phyloP scores from a whole-genome alignment of 2,888 invertebrate genomes.

The Plebejus anna region DNA sequence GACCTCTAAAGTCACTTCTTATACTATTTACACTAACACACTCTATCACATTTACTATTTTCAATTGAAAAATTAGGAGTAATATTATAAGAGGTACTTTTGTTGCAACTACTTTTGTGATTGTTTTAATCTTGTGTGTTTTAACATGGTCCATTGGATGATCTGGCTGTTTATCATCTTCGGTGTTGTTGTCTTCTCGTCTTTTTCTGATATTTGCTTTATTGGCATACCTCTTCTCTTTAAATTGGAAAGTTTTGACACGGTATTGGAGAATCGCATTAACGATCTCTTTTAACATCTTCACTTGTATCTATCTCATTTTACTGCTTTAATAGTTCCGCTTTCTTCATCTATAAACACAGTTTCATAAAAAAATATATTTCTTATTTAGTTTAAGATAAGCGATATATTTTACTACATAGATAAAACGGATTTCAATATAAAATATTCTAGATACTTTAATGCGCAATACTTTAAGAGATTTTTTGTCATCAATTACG shows the following conservation, averaged over 20 bases:
- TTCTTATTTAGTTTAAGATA: conserved; percentile 1
- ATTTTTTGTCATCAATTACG: no score
- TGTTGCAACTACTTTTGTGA: conserved; percentile 37
- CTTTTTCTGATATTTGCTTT: conserved; percentile 53
- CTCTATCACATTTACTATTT: conserved; percentile 72
- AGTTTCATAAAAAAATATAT: neutral
- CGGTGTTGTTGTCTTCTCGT: conserved; percentile 40
- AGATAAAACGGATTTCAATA: neutral
- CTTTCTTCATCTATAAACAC: conserved; percentile 33
- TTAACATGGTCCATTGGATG: conserved; percentile 66
- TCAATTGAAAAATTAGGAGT: conserved; percentile 64
- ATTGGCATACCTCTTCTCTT: conserved; percentile 49
- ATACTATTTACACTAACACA: conserved; percentile 70
- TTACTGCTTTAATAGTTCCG: conserved; percentile 48
- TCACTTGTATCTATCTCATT: conserved; percentile 64
- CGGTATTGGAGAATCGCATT: conserved; percentile 61
- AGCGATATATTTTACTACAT: conserved; percentile 28
- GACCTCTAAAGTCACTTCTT: conserved; percentile 44
- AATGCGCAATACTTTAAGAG: no score
- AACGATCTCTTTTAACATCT: conserved; percentile 72
- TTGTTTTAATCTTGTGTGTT: conserved; percentile 67
- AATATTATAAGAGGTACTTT: conserved; percentile 52
- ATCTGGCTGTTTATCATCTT: conserved; percentile 44
- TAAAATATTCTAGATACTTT: neutral
- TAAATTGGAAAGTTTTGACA: conserved; percentile 48